phyloP scores from a whole-genome alignment of 1,140 invertebrate species.

The Diorhabda elongata region DNA sequence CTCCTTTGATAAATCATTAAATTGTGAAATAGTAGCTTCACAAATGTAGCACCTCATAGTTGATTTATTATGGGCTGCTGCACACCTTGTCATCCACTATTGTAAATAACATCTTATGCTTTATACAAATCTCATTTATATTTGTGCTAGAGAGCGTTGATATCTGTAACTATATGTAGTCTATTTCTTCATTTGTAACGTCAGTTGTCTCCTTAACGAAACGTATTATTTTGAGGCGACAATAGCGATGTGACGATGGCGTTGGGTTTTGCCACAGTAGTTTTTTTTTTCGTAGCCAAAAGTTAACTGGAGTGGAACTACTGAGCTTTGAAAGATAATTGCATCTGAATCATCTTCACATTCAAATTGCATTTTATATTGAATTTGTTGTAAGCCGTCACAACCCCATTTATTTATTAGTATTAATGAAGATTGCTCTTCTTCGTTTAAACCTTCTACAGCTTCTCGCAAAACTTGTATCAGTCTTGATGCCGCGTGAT shows the following conservation, averaged over 20 bases:
- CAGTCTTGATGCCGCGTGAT: background rate
- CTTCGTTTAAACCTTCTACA: background rate
- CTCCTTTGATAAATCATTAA: no score
- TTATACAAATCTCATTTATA: slow-evolving; percentile 5
- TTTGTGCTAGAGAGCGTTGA: background rate
- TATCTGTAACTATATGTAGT: background rate
- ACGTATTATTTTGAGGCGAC: slow-evolving; percentile 32
- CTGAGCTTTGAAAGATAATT: slow-evolving; percentile 29
- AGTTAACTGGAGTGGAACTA: slow-evolving; percentile 40
- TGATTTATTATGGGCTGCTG: slow-evolving; percentile 44
- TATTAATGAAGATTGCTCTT: background rate
- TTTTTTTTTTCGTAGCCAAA: slow-evolving; percentile 25
- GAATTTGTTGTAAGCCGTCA: slow-evolving; percentile 25
- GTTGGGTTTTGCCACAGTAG: slow-evolving; percentile 39
- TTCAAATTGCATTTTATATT: slow-evolving; percentile 37
- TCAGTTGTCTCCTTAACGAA: slow-evolving; percentile 32
- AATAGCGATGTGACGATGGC: slow-evolving; percentile 33
- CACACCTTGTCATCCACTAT: slow-evolving; percentile 49
- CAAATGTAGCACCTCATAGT: slow-evolving; percentile 19
- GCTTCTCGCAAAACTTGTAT: background rate
- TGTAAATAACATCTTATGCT: slow-evolving; percentile 35
- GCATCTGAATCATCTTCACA: slow-evolving; percentile 30
- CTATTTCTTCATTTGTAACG: slow-evolving; percentile 13
- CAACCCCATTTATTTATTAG: slow-evolving; percentile 25
- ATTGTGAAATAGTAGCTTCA: no score